Percentiles rank a stretch among this genome's conserved stretches.
phyloP scores from a whole-genome alignment of 2,113 vertebrate genomes.

The Lanius collurio region DNA sequence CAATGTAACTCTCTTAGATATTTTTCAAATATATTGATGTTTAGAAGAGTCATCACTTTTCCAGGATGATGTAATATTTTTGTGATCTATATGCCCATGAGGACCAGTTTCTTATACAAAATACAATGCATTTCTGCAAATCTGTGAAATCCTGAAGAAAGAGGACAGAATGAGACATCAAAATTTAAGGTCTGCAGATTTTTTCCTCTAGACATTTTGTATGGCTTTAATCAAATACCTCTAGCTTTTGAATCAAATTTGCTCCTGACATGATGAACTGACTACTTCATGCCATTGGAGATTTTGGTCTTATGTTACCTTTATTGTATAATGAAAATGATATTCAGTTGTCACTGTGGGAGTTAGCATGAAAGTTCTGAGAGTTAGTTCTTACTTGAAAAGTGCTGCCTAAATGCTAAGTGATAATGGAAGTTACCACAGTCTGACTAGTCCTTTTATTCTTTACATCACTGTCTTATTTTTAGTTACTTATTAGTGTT shows the following conservation, averaged over 20 bases:
- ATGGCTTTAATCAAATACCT: not conserved
- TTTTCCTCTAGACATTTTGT: not conserved
- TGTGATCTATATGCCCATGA: rapidly evolving
- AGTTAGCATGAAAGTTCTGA: not conserved
- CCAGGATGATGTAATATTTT: not conserved
- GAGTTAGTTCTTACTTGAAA: not conserved
- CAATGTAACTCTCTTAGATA: not conserved
- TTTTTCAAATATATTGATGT: not conserved
- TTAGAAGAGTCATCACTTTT: not conserved
- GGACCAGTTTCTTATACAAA: not conserved
- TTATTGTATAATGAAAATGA: not conserved
- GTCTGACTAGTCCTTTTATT: not conserved
- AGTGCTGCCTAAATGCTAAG: not conserved
- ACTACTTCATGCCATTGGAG: not conserved
- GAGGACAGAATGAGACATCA: not conserved
- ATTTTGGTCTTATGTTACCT: not conserved
- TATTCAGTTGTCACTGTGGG: not conserved
- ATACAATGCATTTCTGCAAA: not conserved
- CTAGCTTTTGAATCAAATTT: not conserved
- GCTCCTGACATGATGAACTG: not conserved
- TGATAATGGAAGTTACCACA: not conserved
- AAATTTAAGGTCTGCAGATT: not conserved
- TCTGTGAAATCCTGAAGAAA: not conserved
- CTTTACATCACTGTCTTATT: constrained; percentile 25
- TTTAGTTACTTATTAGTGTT: constrained; percentile 53